Percentiles rank a stretch among this genome's conserved stretches.
phyloP scores from a whole-genome alignment of 2,797 vertebrate species.

The Lacerta agilis region DNA sequence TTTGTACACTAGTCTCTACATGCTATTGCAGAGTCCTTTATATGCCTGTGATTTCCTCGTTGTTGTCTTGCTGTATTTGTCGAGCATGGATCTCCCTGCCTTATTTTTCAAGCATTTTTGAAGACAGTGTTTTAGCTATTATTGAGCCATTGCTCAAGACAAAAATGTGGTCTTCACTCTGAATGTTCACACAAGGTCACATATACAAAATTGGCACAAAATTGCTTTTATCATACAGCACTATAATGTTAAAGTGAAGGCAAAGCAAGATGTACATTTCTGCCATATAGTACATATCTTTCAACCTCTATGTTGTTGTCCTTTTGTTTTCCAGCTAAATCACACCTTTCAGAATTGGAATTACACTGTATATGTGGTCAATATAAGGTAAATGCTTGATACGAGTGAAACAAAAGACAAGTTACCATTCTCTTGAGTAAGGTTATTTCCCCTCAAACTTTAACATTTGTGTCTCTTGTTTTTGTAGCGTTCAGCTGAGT shows the following conservation, averaged over 20 bases:
- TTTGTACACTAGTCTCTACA: background rate
- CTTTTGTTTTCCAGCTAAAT: slow-evolving; percentile 87
- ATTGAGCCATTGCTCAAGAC: background rate
- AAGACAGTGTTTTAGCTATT: background rate
- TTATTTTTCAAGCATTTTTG: slow-evolving; percentile 4
- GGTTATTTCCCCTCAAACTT: slow-evolving; percentile 16
- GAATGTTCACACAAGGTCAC: background rate
- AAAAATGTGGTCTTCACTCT: background rate
- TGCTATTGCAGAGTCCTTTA: background rate
- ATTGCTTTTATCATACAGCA: background rate
- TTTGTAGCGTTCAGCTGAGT: slow-evolving; percentile 70
- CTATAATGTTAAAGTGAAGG: background rate
- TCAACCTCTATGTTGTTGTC: slow-evolving; percentile 33
- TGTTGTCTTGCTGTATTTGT: background rate
- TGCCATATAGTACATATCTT: background rate
- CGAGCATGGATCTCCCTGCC: background rate
- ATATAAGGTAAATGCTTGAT: slow-evolving; percentile 84
- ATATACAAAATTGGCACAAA: background rate
- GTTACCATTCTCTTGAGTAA: slow-evolving; percentile 13
- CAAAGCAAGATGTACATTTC: background rate
- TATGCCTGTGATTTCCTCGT: background rate
- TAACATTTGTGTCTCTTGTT: slow-evolving; percentile 26
- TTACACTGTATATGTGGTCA: slow-evolving; percentile 82
- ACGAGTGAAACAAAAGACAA: slow-evolving; percentile 27
- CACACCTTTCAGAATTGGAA: slow-evolving; percentile 90